A percentile compares a stretch with the other conserved stretches of the same genome.
Evolutionary conservation across 2,797 vertebrate genomes (phyloP).

Genomic region (Etheostoma perlongum): DNA sequence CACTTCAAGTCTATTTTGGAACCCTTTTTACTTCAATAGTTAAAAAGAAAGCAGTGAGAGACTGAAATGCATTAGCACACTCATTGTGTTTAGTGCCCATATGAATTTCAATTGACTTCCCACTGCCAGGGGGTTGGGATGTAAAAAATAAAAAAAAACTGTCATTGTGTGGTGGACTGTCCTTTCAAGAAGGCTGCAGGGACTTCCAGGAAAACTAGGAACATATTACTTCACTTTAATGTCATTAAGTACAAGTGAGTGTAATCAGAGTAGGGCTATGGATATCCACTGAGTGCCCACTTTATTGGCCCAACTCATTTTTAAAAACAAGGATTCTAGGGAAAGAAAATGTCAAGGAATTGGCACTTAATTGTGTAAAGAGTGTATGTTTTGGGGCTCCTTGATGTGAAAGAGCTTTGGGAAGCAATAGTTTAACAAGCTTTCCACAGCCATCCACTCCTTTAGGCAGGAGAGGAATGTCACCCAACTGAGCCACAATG

Average conservation of each 20-base stretch:
- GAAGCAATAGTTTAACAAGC: constrained; percentile 37
- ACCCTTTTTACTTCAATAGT: constrained; percentile 28
- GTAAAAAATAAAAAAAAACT: not conserved
- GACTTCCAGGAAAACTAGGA: constrained; percentile 32
- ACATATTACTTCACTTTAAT: constrained; percentile 39
- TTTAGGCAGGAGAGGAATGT: constrained; percentile 55
- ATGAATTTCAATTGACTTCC: constrained; percentile 21
- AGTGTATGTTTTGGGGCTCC: constrained; percentile 10
- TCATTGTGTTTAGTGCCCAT: not conserved
- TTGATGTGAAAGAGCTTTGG: constrained; percentile 37
- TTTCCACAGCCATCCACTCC: constrained; percentile 42
- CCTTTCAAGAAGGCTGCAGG: constrained; percentile 32
- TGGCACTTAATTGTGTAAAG: constrained; percentile 18
- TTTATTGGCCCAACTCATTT: not conserved
- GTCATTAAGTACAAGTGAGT: constrained; percentile 23
- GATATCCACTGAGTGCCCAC: constrained; percentile 2
- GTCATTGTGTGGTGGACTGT: constrained; percentile 1
- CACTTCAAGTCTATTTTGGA: constrained; percentile 47
- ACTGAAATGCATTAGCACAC: constrained; percentile 26
- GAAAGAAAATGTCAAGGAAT: constrained; percentile 10
- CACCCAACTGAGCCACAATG: constrained; percentile 61
- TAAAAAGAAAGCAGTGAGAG: constrained; percentile 19
- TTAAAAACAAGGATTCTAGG: constrained; percentile 6
- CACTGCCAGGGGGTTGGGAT: not conserved
- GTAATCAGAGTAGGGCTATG: constrained; percentile 1